Base-by-base conservation (phyloP, 2,888 invertebrate species). In the Melipona bicolor region DNA sequence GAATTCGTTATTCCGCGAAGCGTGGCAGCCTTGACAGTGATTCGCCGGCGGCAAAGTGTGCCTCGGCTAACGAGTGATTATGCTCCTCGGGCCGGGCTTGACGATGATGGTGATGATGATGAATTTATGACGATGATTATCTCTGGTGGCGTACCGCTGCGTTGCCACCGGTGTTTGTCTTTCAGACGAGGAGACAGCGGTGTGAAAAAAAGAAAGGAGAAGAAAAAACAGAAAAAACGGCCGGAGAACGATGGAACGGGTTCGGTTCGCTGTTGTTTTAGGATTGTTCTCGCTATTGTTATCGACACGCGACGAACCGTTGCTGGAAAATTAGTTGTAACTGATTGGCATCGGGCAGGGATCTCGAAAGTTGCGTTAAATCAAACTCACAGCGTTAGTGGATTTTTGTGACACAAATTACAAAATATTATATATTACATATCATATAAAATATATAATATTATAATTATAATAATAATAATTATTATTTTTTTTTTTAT, bases 91-190 rank as follows among this genome's bases (percentile, higher is more conserved):
- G 71, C 83, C 62, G 9, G 56, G 52, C 73, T 83, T 76, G 87
- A 86, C 85, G 84, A 89, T 84, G 87, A 88, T 90, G 87, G 88
- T 89, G 91, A 90, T 91, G 89, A 90, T 91, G 91, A 91, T 92
- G 89, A 91, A 92, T 92, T 92, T 91, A 92, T 90, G 91, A 90
- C 88, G 90, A 90, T 90, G 91, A 92, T 92, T 92, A 92, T 90
- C 91, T 86, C 85, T 84, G 81, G 81, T 90, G 88, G 86, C 90
- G 86, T 91, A 90, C 87, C 88, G 77, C 89, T 88, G 89, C 87
- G 89, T 91, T 89, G 91, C 92, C 92, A 92, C 92, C 75, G 90
- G 92, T 92, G 90, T 91, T 91, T 84, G 84, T 83, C 87, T 87
- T 86, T 80, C 70, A 65, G 82, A 83, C 76, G 71, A 82, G 72